These are phyloP conservation scores for Propithecus perrieri DNA, from an alignment of 2,797 vertebrate species.

Conservation along the genomic window DNA sequence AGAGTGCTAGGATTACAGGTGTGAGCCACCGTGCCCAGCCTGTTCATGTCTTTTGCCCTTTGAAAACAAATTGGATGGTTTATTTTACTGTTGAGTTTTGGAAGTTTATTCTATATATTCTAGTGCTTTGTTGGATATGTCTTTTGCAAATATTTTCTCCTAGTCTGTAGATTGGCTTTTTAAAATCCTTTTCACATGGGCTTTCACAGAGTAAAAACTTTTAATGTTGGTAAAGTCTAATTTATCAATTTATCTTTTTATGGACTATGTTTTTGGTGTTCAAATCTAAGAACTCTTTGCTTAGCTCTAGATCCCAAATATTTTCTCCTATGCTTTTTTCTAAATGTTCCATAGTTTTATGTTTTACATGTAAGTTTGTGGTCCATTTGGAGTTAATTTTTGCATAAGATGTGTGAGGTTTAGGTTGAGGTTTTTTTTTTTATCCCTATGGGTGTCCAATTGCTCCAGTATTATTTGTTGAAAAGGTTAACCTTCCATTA, in stretches of 20 bases:
- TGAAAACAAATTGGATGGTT: too few relatives aligned
- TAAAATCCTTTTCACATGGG: neutral
- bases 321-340: neutral
- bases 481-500: neutral
- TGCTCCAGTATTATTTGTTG: neutral
- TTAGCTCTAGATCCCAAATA: neutral
- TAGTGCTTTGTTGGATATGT: too few relatives aligned
- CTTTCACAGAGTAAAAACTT: slow-evolving; percentile 1
- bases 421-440: neutral
- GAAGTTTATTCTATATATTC: too few relatives aligned
- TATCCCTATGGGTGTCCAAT: neutral
- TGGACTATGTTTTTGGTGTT: neutral
- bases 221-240: neutral
- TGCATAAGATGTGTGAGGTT: neutral
- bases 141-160: too few relatives aligned
- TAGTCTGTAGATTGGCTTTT: neutral
- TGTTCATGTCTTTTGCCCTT: too few relatives aligned
- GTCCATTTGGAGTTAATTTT: neutral
- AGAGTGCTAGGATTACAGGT: too few relatives aligned
- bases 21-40: too few relatives aligned
- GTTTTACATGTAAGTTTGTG: neutral
- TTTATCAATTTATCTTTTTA: neutral
- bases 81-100: too few relatives aligned
- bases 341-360: neutral
- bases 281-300: neutral